phyloP scores from a whole-genome alignment of 2,113 vertebrate species.

The Catharus fuscescens region DNA sequence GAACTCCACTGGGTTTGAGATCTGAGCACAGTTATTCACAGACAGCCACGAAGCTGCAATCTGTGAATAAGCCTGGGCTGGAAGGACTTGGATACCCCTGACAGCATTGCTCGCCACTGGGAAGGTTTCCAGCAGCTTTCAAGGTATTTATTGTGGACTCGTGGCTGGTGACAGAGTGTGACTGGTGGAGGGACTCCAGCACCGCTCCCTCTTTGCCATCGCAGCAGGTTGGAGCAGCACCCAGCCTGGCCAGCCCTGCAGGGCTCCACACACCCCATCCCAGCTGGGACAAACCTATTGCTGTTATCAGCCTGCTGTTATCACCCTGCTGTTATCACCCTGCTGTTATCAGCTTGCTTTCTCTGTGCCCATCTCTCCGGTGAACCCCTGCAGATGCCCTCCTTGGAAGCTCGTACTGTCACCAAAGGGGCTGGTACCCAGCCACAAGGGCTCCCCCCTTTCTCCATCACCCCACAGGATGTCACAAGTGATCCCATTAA shows the following conservation, averaged over 20 bases:
- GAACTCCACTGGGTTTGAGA: constrained; percentile 63
- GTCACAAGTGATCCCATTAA: neutral
- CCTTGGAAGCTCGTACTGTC: constrained; percentile 44
- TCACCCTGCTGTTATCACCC: neutral
- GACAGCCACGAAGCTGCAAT: constrained; percentile 57
- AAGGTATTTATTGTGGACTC: constrained; percentile 30
- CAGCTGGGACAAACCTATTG: neutral
- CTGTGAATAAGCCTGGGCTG: constrained; percentile 49
- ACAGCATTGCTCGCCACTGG: neutral
- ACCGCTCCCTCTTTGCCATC: constrained; percentile 12
- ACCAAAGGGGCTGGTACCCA: constrained; percentile 34
- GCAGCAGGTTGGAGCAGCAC: constrained; percentile 30
- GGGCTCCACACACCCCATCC: neutral
- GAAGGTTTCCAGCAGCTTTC: constrained; percentile 63
- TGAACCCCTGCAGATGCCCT: constrained; percentile 8
- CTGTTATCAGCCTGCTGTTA: neutral
- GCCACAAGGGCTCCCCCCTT: neutral
- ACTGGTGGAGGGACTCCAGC: constrained; percentile 28
- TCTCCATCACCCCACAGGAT: neutral
- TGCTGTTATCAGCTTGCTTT: neutral
- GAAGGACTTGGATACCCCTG: constrained; percentile 22
- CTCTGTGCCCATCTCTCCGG: neutral
- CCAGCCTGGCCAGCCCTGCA: constrained; percentile 30
- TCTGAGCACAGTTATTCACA: constrained; percentile 63
- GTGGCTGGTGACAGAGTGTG: constrained; percentile 69